These are phyloP conservation scores for Pelvicachromis taeniatus DNA, from an alignment of 2,113 vertebrate genomes.

Conservation along the genomic window DNA sequence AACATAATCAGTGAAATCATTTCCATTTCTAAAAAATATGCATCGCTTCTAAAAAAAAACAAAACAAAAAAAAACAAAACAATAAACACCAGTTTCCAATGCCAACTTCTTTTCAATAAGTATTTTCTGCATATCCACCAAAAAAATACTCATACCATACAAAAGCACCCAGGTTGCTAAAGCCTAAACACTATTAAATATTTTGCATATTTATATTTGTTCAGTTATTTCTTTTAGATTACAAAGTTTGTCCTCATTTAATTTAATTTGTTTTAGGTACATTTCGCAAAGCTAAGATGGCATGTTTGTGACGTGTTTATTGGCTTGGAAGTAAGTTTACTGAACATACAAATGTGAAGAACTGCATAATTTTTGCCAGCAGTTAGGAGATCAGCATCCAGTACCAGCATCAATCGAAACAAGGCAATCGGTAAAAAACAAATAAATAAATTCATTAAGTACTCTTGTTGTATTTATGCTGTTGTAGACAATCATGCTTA, in stretches of 20 bases:
- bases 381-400: background rate
- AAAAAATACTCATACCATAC: too few relatives aligned
- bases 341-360: background rate
- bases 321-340: background rate
- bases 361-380: background rate
- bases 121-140: background rate
- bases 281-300: background rate
- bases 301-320: background rate
- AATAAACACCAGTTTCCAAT: background rate
- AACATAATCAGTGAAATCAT: background rate
- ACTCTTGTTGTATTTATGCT: background rate
- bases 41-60: background rate
- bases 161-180: background rate
- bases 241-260: background rate
- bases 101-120: background rate
- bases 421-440: background rate
- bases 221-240: background rate
- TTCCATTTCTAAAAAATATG: background rate
- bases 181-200: background rate
- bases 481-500: background rate
- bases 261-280: too few relatives aligned
- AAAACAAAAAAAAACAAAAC: background rate
- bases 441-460: background rate
- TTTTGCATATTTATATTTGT: background rate
- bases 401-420: background rate